phyloP scores from a whole-genome alignment of 2,797 vertebrate genomes.

The Tenualosa ilisha region DNA sequence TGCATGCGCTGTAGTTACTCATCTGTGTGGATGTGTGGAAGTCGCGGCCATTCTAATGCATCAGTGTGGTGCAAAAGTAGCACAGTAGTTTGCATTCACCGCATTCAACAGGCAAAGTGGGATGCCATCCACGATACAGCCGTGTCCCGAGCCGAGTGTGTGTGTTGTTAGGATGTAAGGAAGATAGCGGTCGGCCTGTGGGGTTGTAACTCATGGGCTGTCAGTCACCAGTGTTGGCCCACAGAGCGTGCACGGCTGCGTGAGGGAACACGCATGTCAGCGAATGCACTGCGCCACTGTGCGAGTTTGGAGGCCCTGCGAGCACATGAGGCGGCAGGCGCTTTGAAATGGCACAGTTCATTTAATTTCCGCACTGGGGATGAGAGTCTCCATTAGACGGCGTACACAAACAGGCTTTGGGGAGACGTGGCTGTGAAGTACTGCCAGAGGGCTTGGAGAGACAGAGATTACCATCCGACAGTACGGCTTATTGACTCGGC shows the following conservation, averaged over 20 bases:
- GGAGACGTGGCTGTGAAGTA: constrained; percentile 50
- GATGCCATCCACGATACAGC: neutral
- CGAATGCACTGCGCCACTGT: constrained; percentile 29
- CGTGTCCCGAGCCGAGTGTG: neutral
- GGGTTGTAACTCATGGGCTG: neutral
- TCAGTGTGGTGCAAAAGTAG: neutral
- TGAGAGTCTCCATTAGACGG: constrained; percentile 55
- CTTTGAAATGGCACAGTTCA: constrained; percentile 55
- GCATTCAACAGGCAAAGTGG: constrained; percentile 15
- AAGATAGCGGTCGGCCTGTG: neutral
- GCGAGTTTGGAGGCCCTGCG: constrained; percentile 26
- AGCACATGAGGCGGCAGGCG: constrained; percentile 24
- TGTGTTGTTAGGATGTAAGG: neutral
- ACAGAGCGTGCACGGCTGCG: neutral
- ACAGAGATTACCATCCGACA: constrained; percentile 56
- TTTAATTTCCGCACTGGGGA: constrained; percentile 55
- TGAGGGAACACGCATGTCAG: constrained; percentile 22
- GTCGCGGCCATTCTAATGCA: neutral
- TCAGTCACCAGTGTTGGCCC: neutral
- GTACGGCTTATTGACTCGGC: constrained; percentile 55
- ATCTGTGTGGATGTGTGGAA: neutral
- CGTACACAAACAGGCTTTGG: constrained; percentile 53
- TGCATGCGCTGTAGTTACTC: neutral
- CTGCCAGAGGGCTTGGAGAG: constrained; percentile 53
- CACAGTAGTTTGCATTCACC: neutral